A percentile compares a stretch with the other conserved stretches of the same genome.
These are phyloP conservation scores for Spatulosminthurus flaviceps DNA, from an alignment of 2,888 invertebrate species.

Conservation along the genomic window DNA sequence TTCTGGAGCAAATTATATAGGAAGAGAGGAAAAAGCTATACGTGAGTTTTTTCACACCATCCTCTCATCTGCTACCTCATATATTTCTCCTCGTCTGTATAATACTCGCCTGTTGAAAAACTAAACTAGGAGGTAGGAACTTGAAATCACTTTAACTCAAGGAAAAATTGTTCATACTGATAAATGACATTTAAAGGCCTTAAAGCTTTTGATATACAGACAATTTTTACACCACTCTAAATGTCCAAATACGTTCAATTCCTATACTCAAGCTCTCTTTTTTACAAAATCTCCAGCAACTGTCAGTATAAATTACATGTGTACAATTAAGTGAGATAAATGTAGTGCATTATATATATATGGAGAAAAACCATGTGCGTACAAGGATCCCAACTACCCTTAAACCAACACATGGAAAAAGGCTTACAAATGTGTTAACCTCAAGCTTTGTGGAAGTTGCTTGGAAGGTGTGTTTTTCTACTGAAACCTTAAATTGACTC, in stretches of 20 bases:
- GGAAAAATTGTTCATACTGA: conserved; percentile 3
- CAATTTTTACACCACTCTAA: neutral
- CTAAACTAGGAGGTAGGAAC: too few relatives aligned
- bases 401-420: too few relatives aligned
- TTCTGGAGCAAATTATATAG: neutral
- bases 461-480: neutral
- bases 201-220: neutral
- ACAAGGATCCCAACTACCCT: too few relatives aligned
- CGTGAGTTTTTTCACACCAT: conserved; percentile 7
- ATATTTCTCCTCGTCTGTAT: neutral
- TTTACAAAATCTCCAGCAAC: too few relatives aligned
- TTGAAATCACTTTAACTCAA: neutral
- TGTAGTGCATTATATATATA: too few relatives aligned
- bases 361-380: too few relatives aligned
- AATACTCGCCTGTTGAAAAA: neutral
- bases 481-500: conserved; percentile 14
- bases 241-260: neutral
- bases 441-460: neutral
- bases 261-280: neutral
- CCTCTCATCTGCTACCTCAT: neutral
- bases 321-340: too few relatives aligned
- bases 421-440: conserved; percentile 8
- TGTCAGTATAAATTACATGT: too few relatives aligned
- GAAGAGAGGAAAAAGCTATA: too few relatives aligned
- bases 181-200: neutral